Base-by-base conservation (phyloP, 2,797 vertebrate genomes). In the Huso huso region DNA sequence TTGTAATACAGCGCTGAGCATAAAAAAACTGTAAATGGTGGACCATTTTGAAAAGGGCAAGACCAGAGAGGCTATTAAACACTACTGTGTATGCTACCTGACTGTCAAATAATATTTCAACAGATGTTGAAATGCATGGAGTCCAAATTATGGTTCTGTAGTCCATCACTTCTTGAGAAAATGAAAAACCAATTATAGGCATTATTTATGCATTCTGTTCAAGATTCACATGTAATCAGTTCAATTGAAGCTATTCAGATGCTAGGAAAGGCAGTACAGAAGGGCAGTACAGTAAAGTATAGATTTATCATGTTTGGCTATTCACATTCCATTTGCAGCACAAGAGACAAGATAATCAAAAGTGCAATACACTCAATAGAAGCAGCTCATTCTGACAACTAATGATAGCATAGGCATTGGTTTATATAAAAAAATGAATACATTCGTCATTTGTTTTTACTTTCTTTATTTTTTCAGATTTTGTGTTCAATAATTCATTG, bases 401-500 rank as follows among this genome's bases (percentile, higher is more conserved):
- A 58, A 11, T 58, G 11, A n/a, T 58, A 58, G 11, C 13, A 13
- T 11, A 58, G 55, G 6, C 55, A 58, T 58, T 13, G 9, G 9
- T 11, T 58, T 57, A 57, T 57, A 57, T 53, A 2, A n/a, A 58
- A 53, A 8, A 7, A 58, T 12, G 55, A 87, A 81, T 88, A 89
- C 85, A 88, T 89, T 88, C 86, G 79, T 88, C 78, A 83, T 86
- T 85, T 89, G 83, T 83, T 86, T 57, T 7, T 2, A 37, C 60
- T 13, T 58, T 58, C 13, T 57, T 57, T 57, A 57, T 58, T 58
- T 58, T 87, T 89, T 87, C 79, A 79, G 83, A 83, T 84, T 88
- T 88, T 85, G 85, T 88, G 88, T 89, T 92, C 89, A 91, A 91
- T 92, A 91, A 91, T 89, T 88, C 88, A 91, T 91, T 63, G 87